Evolutionary conservation across 2,888 invertebrate species (phyloP).

Genomic region (Caenorhabditis imperialis): DNA sequence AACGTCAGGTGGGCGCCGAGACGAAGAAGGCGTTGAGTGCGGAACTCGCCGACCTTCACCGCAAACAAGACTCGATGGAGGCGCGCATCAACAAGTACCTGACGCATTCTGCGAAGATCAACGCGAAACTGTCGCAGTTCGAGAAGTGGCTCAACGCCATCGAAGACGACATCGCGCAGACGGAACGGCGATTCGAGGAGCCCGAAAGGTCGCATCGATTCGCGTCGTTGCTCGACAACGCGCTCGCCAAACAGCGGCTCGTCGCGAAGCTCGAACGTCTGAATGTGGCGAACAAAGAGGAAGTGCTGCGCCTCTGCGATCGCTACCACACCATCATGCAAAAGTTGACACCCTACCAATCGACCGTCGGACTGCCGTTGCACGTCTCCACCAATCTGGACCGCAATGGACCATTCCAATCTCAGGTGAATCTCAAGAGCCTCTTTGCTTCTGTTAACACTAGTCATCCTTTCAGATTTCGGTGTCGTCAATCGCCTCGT

Average conservation of each 20-base stretch:
- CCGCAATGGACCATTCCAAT: slow-evolving; percentile 58
- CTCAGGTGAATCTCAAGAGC: slow-evolving; percentile 59
- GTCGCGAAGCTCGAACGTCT: slow-evolving; percentile 65
- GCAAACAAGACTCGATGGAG: slow-evolving; percentile 61
- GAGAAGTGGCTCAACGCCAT: slow-evolving; percentile 70
- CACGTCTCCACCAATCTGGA: slow-evolving; percentile 62
- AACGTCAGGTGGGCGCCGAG: slow-evolving; percentile 55
- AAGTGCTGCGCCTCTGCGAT: slow-evolving; percentile 59
- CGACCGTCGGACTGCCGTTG: slow-evolving; percentile 55
- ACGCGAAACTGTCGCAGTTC: slow-evolving; percentile 69
- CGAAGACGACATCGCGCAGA: slow-evolving; percentile 54
- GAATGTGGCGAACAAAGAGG: slow-evolving; percentile 62
- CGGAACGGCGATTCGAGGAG: slow-evolving; percentile 36
- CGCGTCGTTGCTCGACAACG: slow-evolving; percentile 34
- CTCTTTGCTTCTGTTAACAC: background rate
- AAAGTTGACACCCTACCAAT: slow-evolving; percentile 57
- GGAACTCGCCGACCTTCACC: slow-evolving; percentile 65
- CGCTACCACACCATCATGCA: slow-evolving; percentile 61
- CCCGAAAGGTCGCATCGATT: slow-evolving; percentile 47
- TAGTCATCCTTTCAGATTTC: slow-evolving; percentile 57
- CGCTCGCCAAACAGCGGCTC: slow-evolving; percentile 58
- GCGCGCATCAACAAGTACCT: slow-evolving; percentile 62
- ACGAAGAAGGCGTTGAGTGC: slow-evolving; percentile 52
- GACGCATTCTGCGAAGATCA: slow-evolving; percentile 60
- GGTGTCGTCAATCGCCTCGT: slow-evolving; percentile 65